Evolutionary conservation across 2,113 vertebrate genomes (phyloP), one percentile per base, ranked within the genome.

Genomic region (Barnardius zonarius): DNA sequence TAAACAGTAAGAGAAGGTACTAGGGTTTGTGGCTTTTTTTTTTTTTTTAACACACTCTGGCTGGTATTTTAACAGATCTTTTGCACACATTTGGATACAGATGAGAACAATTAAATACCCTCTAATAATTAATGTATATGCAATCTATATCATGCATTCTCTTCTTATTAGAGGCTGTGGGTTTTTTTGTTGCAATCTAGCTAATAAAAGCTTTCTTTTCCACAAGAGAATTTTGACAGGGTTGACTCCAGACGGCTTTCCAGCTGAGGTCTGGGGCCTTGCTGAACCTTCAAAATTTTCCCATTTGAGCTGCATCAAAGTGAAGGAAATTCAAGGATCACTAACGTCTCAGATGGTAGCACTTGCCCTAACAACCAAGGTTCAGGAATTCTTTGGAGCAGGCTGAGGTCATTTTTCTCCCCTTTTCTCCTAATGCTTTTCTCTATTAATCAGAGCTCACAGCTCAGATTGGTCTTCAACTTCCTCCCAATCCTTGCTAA

Each of bases 401-500:
- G 98, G 97, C 98, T 98, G 98, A 99, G 98, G 98, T 99, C 98
- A 99, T 98, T 98, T 98, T 98, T 98, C 97, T 98, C 98, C 98
- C 96, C 98, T 98, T 98, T 98, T 98, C 97, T 98, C 98, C 98
- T 98, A 99, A 99, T 98, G 99, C 99, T 99, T 99, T 99, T 99
- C 99, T 99, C 98, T 99, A 99, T 99, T 99, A 99, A 99, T 99
- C 99, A 99, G 99, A 99, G 98, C 99, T 99, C 98, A 98, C 98
- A 97, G 99, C 98, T 99, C 98, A 99, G 98, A 99, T 99, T 99
- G 99, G 99, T 99, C 99, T 99, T 99, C 99, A 99, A 99, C 99
- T 99, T 99, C 99, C 99, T 99, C 98, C 99, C 99, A 99, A 99
- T 99, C 99, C 98, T 98, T 97, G 98, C 98, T 99, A 99, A 99